Base-by-base conservation (phyloP, 2,113 vertebrate species). In the Alectura lathami region DNA sequence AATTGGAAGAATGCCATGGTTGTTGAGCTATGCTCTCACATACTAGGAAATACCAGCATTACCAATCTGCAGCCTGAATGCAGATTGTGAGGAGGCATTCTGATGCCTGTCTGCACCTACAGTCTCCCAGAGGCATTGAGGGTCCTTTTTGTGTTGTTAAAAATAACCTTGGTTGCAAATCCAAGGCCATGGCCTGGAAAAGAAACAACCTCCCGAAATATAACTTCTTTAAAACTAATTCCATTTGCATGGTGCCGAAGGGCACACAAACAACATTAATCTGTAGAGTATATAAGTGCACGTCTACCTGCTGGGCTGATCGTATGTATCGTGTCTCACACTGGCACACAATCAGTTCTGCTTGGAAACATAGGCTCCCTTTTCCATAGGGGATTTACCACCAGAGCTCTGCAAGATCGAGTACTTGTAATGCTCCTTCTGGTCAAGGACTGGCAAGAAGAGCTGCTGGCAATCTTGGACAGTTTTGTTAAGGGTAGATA, bases 361-460 rank as follows among this genome's bases (percentile, higher is more conserved):
- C 74, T 69, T 12, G 42, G 57, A 54, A 72, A 70, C 42, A 9
- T 0, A 0, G 50, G 47, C 68, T 94, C 36, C 43, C 88, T 94
- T 93, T 96, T 83, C 75, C 66, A 18, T 0, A 40, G 84, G 70
- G 62, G 67, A 91, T 93, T 95, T 94, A 60, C 75, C 72, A 86
- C 11, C 34, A 43, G 38, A 70, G 29, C 72, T 81, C 60, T 64
- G 48, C 36, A 30, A 70, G 76, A 47, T 50, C 40, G 14, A 63
- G 64, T 68, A 69, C 85, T 95, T 23, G 1, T 32, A 30, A 38
- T 3, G 40, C 27, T 90, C 56, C 56, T 91, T 84, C 73, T 81
- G 62, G 72, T 32, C 27, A 56, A 83, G 73, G 80, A 88, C 73
- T 72, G 73, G 64, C 83, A 96, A 64, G 51, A 90, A 34, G 43